Percentiles rank a stretch among this genome's conserved stretches.
Conservation (phyloP, 2,888 invertebrate species). For the Gastracanthus pulcherrimus region DNA sequence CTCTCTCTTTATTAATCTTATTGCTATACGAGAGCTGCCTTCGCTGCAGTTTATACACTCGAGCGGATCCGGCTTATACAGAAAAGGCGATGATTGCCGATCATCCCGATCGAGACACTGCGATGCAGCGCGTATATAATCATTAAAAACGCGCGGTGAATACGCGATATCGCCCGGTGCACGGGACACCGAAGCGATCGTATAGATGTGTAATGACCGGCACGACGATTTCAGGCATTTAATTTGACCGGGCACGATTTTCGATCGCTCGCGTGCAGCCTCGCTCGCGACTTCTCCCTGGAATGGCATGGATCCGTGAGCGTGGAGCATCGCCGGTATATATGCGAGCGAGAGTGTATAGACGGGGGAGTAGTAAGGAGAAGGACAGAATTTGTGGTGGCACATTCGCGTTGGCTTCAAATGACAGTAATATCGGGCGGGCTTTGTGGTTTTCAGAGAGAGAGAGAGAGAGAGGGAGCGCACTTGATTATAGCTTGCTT, state of each 20-base stretch:
- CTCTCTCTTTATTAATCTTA: conserved; percentile 42
- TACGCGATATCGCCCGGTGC: neutral
- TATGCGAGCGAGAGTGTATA: neutral
- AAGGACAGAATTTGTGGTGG: neutral
- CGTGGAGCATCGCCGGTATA: neutral
- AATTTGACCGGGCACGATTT: conserved; percentile 23
- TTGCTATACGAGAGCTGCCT: neutral
- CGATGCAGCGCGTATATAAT: neutral
- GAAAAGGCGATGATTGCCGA: conserved; percentile 34
- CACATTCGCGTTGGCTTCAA: neutral
- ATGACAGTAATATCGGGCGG: conserved; percentile 36
- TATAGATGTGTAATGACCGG: too few relatives aligned
- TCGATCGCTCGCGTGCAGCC: neutral
- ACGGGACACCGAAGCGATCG: too few relatives aligned
- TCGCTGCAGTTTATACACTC: too few relatives aligned
- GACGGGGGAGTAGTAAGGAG: neutral
- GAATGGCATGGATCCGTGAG: neutral
- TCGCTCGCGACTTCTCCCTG: too few relatives aligned
- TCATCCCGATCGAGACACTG: too few relatives aligned
- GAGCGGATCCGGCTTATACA: neutral
- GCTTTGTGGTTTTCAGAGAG: neutral
- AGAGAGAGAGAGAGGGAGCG: neutral
- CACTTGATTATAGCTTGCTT: conserved; percentile 43
- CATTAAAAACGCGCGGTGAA: conserved; percentile 1
- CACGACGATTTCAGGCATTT: conserved; percentile 43